Evolutionary conservation across 2,113 vertebrate species (phyloP), one percentile per base, ranked within the genome.

Genomic region (Tauraco erythrolophus): DNA sequence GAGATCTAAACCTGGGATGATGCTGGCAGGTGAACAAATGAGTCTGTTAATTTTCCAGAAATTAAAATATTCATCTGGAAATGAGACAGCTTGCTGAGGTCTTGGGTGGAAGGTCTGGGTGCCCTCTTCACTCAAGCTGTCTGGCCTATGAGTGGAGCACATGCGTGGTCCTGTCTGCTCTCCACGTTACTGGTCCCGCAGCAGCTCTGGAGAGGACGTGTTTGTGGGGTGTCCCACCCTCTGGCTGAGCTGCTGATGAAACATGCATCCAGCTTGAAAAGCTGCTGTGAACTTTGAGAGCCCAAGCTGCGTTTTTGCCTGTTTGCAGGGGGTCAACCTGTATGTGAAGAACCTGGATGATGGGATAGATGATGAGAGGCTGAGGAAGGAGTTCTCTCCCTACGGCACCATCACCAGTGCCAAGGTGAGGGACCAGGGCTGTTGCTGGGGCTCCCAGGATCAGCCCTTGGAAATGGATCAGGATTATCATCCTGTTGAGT

Each of bases 271-370:
- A 62, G n/a, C 14, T 19, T 56, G 27, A 71, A 11, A 78, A 94
- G 28, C 56, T 74, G 24, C 46, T 56, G 11, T 53, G 1, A 61
- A 19, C 19, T 33, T 8, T 27, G 9, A 7, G 6, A 53, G 37
- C 9, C 41, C 19, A 57, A 71, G 13, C 28, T 72, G 23, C 19
- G 72, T 41, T 80, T 46, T 50, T 65, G 9, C 57, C 51, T 31
- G 0, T 87, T 94, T 95, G 37, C 95, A 99, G 99, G 99, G 99
- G 0, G 99, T 99, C 60, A 99, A 99, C 97, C 97, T 99, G 17
- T 99, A 99, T 7, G 99, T 99, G 91, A 99, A 99, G 98, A 99
- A 99, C 93, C 95, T 99, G 96, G 99, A 99, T 35, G 99, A 99
- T 35, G 98, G 98, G 43, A 99, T 99, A 50, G 98, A 99, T 1